Conservation (phyloP, 2,888 invertebrate genomes). For the Drosophila monieri region DNA sequence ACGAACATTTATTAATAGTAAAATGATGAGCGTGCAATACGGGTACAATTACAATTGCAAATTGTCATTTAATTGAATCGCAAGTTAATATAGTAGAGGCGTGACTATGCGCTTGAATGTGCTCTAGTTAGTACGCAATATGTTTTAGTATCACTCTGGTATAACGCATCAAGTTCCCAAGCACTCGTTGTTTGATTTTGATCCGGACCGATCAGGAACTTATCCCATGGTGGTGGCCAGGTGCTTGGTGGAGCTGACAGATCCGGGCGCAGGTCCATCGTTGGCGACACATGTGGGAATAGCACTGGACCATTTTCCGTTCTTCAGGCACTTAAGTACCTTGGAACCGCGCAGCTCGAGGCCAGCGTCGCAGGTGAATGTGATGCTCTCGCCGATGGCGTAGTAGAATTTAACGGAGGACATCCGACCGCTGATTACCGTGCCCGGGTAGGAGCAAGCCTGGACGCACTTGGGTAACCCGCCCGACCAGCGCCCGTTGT, state of each 20-base stretch:
- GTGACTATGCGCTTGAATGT: conserved; percentile 39
- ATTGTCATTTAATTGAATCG: conserved; percentile 49
- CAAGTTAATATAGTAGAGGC: conserved; percentile 58
- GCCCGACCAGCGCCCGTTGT: conserved; percentile 93
- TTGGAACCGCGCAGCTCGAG: conserved; percentile 90
- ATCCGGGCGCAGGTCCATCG: conserved; percentile 53
- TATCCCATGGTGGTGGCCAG: conserved; percentile 64
- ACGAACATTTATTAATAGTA: conserved; percentile 62
- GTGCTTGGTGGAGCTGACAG: conserved; percentile 56
- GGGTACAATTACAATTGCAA: conserved; percentile 31
- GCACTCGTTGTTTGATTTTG: conserved; percentile 2
- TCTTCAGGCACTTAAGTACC: conserved; percentile 91
- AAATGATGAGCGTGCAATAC: conserved; percentile 58
- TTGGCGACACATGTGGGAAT: conserved; percentile 89
- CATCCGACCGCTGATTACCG: conserved; percentile 93
- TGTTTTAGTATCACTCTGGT: conserved; percentile 78
- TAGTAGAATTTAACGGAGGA: conserved; percentile 95
- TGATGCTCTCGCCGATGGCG: conserved; percentile 93
- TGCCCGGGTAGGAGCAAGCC: conserved; percentile 94
- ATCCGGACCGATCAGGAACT: background rate
- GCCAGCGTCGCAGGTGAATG: conserved; percentile 92
- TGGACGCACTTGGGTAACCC: conserved; percentile 93
- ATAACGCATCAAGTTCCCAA: conserved; percentile 46
- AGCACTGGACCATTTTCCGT: conserved; percentile 94
- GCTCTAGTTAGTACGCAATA: conserved; percentile 59